Percentiles rank a stretch among this genome's conserved stretches.
Evolutionary conservation across 2,113 vertebrate genomes (phyloP).

Genomic region (Alouatta palliata): DNA sequence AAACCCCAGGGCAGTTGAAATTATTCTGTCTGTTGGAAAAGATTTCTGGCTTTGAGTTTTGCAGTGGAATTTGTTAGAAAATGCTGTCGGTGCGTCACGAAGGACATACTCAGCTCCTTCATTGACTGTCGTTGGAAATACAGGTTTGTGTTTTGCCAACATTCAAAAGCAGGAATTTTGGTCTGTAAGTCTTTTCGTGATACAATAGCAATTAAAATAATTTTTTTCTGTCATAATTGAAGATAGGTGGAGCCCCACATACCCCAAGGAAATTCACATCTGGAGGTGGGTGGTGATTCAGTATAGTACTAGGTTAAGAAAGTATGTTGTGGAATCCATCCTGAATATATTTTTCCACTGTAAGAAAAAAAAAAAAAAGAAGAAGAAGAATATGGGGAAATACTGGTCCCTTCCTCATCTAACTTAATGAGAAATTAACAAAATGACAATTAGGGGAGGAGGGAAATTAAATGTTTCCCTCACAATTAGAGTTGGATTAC

Average conservation of each 20-base stretch:
- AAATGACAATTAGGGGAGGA: neutral
- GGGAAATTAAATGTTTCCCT: neutral
- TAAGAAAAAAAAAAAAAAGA: neutral
- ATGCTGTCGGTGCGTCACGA: neutral
- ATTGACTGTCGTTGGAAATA: slow-evolving; percentile 6
- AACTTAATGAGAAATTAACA: neutral
- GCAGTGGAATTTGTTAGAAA: neutral
- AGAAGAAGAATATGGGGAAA: neutral
- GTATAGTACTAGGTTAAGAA: neutral
- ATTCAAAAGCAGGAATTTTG: slow-evolving; percentile 7
- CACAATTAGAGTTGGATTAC: neutral
- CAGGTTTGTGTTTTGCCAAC: slow-evolving; percentile 38
- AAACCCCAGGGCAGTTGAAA: slow-evolving; percentile 32
- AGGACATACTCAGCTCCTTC: neutral
- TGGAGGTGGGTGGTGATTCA: neutral
- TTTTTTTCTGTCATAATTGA: neutral
- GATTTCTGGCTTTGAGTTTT: neutral
- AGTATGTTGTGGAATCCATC: neutral
- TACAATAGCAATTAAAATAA: neutral
- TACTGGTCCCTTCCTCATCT: neutral
- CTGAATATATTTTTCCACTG: neutral
- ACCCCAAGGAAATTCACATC: neutral
- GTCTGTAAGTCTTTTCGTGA: neutral
- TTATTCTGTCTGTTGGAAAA: slow-evolving; percentile 23
- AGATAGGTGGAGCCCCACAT: neutral